Percentiles rank a stretch among this genome's conserved stretches.
These are phyloP conservation scores for Ariolimax columbianus DNA, from an alignment of 2,888 invertebrate species.

Conservation along the genomic window DNA sequence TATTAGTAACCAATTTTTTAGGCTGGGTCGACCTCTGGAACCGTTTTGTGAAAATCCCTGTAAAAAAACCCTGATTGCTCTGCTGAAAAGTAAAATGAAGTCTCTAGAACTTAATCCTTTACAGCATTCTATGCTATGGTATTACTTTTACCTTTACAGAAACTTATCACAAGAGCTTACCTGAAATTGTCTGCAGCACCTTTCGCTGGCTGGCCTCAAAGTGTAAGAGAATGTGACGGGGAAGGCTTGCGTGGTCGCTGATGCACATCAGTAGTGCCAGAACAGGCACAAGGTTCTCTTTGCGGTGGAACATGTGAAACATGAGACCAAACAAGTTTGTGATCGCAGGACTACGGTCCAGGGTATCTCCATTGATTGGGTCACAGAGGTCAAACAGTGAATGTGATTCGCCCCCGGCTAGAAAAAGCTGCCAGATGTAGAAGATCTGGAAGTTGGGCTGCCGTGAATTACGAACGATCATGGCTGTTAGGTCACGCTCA, in stretches of 20 bases:
- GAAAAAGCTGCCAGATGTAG: conserved; percentile 57
- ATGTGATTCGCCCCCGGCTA: conserved; percentile 59
- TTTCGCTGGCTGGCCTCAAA: conserved; percentile 51
- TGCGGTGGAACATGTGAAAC: conserved; percentile 40
- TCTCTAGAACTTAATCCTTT: no score
- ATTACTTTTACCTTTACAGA: no score
- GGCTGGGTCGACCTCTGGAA: no score
- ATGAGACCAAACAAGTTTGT: conserved; percentile 45
- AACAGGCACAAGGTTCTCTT: conserved; percentile 48
- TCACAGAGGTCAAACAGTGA: conserved; percentile 53
- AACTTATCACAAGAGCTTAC: conserved; percentile 25
- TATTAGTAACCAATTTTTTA: no score
- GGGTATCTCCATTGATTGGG: conserved; percentile 38
- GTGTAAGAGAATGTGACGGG: conserved; percentile 48
- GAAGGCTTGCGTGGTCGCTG: conserved; percentile 52
- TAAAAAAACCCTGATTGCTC: no score
- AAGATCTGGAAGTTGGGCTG: conserved; percentile 47
- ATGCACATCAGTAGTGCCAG: conserved; percentile 55
- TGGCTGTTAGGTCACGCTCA: conserved; percentile 46
- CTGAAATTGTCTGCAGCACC: conserved; percentile 52
- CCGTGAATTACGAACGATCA: conserved; percentile 51
- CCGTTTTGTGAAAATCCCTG: no score
- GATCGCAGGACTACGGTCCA: conserved; percentile 29
- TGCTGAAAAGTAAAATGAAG: no score
- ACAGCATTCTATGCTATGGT: no score